A percentile compares a stretch with the other conserved stretches of the same genome.
Conservation (phyloP, 2,113 vertebrate species). For the Hucho hucho region DNA sequence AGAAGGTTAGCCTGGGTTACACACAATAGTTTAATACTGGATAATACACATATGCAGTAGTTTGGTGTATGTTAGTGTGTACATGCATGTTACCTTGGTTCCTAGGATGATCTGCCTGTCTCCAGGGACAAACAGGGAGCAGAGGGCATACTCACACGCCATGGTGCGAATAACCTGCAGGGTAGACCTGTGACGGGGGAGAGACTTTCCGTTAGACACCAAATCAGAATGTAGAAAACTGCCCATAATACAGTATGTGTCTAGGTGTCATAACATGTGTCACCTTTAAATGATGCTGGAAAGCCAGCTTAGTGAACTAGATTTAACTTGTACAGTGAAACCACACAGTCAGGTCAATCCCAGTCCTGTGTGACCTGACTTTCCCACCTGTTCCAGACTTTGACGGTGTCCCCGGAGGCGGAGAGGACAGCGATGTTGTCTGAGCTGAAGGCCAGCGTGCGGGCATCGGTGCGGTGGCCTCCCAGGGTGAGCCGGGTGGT, state of each 20-base stretch:
- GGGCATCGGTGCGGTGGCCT: slow-evolving; percentile 89
- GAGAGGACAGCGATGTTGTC: slow-evolving; percentile 95
- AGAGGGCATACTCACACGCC: slow-evolving; percentile 90
- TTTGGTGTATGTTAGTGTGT: not conserved
- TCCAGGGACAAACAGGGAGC: slow-evolving; percentile 92
- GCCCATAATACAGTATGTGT: not conserved
- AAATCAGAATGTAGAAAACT: slow-evolving; percentile 14
- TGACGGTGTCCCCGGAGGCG: slow-evolving; percentile 88
- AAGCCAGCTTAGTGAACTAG: too few species aligned
- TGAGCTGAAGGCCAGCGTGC: slow-evolving; percentile 92
- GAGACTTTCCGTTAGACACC: slow-evolving; percentile 13
- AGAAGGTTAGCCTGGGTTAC: not conserved
- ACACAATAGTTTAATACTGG: too few species aligned
- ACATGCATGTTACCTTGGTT: slow-evolving; percentile 82
- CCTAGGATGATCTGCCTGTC: slow-evolving; percentile 92
- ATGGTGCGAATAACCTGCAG: slow-evolving; percentile 95
- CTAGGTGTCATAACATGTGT: not conserved
- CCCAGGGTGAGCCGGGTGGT: slow-evolving; percentile 79
- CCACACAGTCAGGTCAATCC: too few species aligned
- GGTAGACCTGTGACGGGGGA: slow-evolving; percentile 73
- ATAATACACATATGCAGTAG: not conserved
- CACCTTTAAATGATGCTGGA: too few species aligned
- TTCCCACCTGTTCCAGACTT: slow-evolving; percentile 95
- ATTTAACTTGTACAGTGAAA: too few species aligned
- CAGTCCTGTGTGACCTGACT: too few species aligned